phyloP scores from a whole-genome alignment of 2,888 invertebrate species.

The Ochropacha duplaris region DNA sequence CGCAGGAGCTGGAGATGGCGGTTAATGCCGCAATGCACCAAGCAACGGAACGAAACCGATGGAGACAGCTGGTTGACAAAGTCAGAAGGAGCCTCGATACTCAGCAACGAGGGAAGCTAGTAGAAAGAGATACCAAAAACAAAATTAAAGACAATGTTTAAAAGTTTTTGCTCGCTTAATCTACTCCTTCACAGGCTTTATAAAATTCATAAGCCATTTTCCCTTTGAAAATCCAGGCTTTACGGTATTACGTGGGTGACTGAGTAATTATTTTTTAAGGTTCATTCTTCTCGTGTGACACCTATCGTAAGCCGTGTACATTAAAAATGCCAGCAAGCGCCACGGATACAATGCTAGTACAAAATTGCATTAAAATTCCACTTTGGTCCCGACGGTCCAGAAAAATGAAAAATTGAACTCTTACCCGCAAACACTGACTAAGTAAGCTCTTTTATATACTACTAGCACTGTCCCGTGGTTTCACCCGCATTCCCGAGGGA shows the following conservation, averaged over 20 bases:
- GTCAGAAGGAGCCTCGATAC: too few relatives aligned
- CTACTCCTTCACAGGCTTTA: neutral
- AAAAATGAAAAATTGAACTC: conserved; percentile 56
- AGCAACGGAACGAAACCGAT: too few relatives aligned
- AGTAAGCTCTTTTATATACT: conserved; percentile 10
- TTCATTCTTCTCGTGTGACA: conserved; percentile 38
- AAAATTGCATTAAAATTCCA: conserved; percentile 69
- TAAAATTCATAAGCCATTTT: conserved; percentile 1
- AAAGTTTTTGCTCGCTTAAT: neutral
- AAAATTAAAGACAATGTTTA: neutral
- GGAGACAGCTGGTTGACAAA: too few relatives aligned
- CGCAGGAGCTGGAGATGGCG: too few relatives aligned
- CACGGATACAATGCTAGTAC: conserved; percentile 44
- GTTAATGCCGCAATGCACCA: too few relatives aligned
- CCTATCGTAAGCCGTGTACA: conserved; percentile 44
- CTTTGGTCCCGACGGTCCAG: conserved; percentile 45
- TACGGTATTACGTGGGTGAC: conserved; percentile 1
- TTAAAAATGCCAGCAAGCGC: conserved; percentile 40
- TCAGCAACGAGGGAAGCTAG: too few relatives aligned
- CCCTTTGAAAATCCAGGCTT: conserved; percentile 2
- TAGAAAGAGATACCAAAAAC: neutral
- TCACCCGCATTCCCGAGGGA: too few relatives aligned
- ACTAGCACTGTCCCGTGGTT: too few relatives aligned
- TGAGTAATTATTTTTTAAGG: conserved; percentile 38
- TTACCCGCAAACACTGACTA: conserved; percentile 28